These are phyloP conservation scores for Mastomys coucha DNA, from an alignment of 2,113 vertebrate genomes.

Conservation along the genomic window DNA sequence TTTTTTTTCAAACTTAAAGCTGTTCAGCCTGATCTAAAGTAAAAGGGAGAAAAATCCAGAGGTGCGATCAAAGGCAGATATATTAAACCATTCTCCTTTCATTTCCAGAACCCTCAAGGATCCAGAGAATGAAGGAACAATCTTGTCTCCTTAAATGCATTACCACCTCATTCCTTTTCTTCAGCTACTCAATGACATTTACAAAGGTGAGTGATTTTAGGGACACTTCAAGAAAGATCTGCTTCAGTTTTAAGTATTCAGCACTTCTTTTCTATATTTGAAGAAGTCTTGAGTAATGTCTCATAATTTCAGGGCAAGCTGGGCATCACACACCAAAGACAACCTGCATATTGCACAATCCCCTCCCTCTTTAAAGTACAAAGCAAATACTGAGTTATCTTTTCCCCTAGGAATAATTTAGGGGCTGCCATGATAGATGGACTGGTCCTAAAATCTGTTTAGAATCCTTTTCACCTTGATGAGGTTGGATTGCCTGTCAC, in stretches of 20 bases:
- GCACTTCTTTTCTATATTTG: not conserved
- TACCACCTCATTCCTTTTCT: not conserved
- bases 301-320: not conserved
- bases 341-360: not conserved
- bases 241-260: not conserved
- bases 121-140: not conserved
- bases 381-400: not conserved
- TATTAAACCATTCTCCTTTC: slow-evolving; percentile 23
- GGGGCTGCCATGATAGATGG: not conserved
- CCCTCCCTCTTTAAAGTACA: not conserved
- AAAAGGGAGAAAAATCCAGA: slow-evolving; percentile 54
- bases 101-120: slow-evolving; percentile 5
- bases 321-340: not conserved
- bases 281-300: not conserved
- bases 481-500: not conserved
- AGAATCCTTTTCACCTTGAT: not conserved
- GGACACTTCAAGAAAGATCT: not conserved
- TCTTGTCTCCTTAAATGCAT: not conserved
- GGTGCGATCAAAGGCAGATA: not conserved
- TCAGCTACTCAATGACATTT: not conserved
- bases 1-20: slow-evolving; percentile 56
- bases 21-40: slow-evolving; percentile 12
- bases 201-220: not conserved
- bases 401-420: not conserved
- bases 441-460: not conserved